These are phyloP conservation scores for Fregetta grallaria DNA, from an alignment of 2,113 vertebrate species.

Conservation along the genomic window DNA sequence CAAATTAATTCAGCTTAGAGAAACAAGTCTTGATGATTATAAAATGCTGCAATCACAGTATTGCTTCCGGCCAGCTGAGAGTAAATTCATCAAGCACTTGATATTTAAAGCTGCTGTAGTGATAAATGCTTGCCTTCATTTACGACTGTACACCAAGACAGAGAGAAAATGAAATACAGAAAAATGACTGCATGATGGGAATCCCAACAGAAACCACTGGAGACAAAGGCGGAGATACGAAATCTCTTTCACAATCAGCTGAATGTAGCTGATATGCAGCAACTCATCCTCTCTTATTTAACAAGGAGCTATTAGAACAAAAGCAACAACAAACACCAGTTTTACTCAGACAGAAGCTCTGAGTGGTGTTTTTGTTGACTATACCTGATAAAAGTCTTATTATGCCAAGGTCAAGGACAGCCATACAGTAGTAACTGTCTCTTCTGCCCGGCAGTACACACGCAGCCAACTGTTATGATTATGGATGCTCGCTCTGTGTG, in stretches of 20 bases:
- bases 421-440: neutral
- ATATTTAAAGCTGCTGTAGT: constrained; percentile 55
- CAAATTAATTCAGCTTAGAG: constrained; percentile 67
- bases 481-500: neutral
- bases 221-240: neutral
- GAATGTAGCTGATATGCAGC: neutral
- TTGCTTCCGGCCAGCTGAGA: constrained; percentile 66
- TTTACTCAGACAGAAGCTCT: neutral
- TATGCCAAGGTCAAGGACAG: neutral
- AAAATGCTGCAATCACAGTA: constrained; percentile 64
- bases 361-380: neutral
- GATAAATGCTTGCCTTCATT: constrained; percentile 55
- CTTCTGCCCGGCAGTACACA: neutral
- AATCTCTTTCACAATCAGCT: neutral
- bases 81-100: constrained; percentile 68
- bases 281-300: neutral
- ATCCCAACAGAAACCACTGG: constrained; percentile 14
- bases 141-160: constrained; percentile 21
- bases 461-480: neutral
- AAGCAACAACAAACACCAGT: neutral
- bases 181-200: constrained; percentile 20
- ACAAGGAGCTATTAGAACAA: neutral
- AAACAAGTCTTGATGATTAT: constrained; percentile 66
- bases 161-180: neutral
- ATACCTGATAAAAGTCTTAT: neutral